Base-by-base conservation (phyloP, 2,113 vertebrate species). In the Ceyx cyanopectus region DNA sequence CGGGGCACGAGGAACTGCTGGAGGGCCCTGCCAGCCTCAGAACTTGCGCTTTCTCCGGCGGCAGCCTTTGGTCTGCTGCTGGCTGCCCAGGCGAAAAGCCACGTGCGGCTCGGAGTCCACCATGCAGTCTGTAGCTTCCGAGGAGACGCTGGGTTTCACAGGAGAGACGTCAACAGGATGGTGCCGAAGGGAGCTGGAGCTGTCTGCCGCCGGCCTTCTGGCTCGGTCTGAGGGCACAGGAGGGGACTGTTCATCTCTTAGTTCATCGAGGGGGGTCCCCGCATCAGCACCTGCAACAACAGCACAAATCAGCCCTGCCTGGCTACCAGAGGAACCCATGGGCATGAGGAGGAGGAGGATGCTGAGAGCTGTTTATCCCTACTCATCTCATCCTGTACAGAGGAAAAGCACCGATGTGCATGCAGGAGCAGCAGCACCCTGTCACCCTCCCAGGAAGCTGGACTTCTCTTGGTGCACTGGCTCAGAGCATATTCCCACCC, bases 81-180 rank as follows among this genome's bases (percentile, higher is more conserved):
- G 96, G 76, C 86, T 93, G 91, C 83, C 72, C 8, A 82, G 88
- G 81, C 14, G 95, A 85, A 91, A 48, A 23, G 89, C 89, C 53
- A 77, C 29, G 8, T 87, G 97, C 0, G 97, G 97, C 66, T 97
- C 98, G 54, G 97, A 98, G 96, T 98, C 98, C 54, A 98, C 95
- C 58, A 98, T 95, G 62, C 97, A 97, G 85, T 96, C 98, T 8
- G 89, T 93, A 85, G 97, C 98, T 96, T 99, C 98, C 0, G 98
- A 98, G n/a, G 98, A 96, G 80, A 98, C 87, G 76, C 98, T 93
- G 15, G 98, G 95, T 74, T 97, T 98, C 30, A 97, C 98, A 40
- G 98, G 97, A 69, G 98, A 98, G 77, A 97, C n/a, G 13, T 95
- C 95, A 9, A 87, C 94, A 84, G 82, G 57, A 73, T 89, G 94